phyloP scores from a whole-genome alignment of 2,797 vertebrate species.

The Tachyglossus aculeatus region DNA sequence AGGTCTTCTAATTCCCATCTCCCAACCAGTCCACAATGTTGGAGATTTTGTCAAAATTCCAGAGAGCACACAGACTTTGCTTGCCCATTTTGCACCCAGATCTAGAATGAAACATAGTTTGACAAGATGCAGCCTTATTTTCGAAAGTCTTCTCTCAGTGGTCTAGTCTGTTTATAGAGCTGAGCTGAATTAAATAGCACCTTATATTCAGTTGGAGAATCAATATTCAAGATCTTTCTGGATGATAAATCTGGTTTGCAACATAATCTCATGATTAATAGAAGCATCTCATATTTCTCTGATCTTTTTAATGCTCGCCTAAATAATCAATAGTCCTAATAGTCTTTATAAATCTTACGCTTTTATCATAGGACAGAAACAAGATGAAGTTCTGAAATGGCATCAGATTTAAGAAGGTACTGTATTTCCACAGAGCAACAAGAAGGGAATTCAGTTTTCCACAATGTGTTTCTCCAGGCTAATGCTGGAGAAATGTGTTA shows the following conservation, averaged over 20 bases:
- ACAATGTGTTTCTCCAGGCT: too few species aligned
- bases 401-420: not conserved
- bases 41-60: slow-evolving; percentile 9
- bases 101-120: slow-evolving; percentile 4
- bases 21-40: too few species aligned
- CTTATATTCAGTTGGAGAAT: slow-evolving; percentile 17
- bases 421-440: not conserved
- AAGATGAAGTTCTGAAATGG: slow-evolving; percentile 3
- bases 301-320: slow-evolving; percentile 6
- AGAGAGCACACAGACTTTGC: not conserved
- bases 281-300: not conserved
- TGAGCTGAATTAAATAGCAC: slow-evolving; percentile 7
- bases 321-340: not conserved
- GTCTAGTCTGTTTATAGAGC: not conserved
- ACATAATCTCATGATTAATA: slow-evolving; percentile 10
- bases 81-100: not conserved
- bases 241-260: slow-evolving; percentile 3
- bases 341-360: not conserved
- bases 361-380: slow-evolving; percentile 5
- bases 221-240: slow-evolving; percentile 8
- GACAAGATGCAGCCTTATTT: slow-evolving; percentile 7
- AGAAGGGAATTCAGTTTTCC: too few species aligned
- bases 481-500: too few species aligned
- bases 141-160: slow-evolving; percentile 1
- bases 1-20: too few species aligned